phyloP scores from a whole-genome alignment of 1,140 invertebrate genomes.

The Eueides isabella region DNA sequence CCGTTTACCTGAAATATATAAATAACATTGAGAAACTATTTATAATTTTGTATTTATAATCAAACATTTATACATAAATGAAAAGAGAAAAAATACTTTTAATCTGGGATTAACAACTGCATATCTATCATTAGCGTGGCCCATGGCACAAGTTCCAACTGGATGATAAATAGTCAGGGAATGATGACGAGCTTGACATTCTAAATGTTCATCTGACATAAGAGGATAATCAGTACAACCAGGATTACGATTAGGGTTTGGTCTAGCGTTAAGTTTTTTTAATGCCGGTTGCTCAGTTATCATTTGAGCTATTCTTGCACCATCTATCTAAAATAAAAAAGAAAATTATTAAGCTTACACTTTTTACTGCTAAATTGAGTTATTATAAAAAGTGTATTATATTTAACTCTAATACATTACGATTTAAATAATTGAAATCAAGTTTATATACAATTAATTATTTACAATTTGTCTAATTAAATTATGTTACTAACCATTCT shows the following conservation, averaged over 20 bases:
- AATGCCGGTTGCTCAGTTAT: slow-evolving; percentile 86
- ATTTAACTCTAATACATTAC: too few relatives aligned
- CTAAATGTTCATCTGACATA: slow-evolving; percentile 84
- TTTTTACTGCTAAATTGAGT: neutral
- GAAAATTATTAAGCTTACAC: neutral
- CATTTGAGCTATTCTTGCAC: slow-evolving; percentile 86
- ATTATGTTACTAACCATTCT: slow-evolving; percentile 82
- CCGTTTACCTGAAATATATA: slow-evolving; percentile 85
- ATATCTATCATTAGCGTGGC: slow-evolving; percentile 71
- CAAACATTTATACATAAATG: neutral
- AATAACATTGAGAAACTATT: neutral
- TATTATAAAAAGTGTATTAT: neutral
- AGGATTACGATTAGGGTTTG: slow-evolving; percentile 85
- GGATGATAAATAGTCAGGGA: slow-evolving; percentile 78
- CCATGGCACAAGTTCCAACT: slow-evolving; percentile 86
- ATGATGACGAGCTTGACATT: slow-evolving; percentile 78
- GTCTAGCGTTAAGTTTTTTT: slow-evolving; percentile 83
- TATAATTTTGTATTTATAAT: neutral
- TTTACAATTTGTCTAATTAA: too few relatives aligned
- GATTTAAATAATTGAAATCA: too few relatives aligned
- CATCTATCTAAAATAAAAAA: slow-evolving; percentile 84
- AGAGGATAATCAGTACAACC: slow-evolving; percentile 82
- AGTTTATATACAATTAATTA: too few relatives aligned
- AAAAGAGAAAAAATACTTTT: slow-evolving; percentile 45
- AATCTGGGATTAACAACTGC: slow-evolving; percentile 82